Conservation (phyloP, 2,797 vertebrate genomes). For the Spondyliosoma cantharus region DNA sequence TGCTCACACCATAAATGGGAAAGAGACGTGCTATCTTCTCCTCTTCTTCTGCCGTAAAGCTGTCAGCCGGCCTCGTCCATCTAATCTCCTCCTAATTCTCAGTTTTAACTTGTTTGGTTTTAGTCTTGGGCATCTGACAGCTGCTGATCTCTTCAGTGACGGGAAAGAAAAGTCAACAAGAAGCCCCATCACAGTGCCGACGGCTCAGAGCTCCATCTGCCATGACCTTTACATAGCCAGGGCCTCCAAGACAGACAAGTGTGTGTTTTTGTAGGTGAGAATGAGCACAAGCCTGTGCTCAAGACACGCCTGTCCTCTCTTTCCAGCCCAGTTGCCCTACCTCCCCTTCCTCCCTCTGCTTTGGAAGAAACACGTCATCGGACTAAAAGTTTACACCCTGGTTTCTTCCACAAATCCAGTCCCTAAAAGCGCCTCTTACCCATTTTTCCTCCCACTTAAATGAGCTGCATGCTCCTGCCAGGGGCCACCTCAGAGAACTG, state of each 20-base stretch:
- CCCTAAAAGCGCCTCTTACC: slow-evolving; percentile 30
- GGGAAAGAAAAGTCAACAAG: slow-evolving; percentile 41
- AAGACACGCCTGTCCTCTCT: slow-evolving; percentile 80
- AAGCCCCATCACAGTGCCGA: slow-evolving; percentile 36
- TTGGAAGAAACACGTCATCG: slow-evolving; percentile 51
- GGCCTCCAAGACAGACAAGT: slow-evolving; percentile 52
- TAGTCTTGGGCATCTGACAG: slow-evolving; percentile 38
- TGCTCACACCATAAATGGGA: slow-evolving; percentile 18
- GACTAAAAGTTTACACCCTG: slow-evolving; percentile 75
- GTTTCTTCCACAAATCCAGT: slow-evolving; percentile 48
- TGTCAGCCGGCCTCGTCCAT: slow-evolving; percentile 42
- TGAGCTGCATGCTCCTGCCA: slow-evolving; percentile 59
- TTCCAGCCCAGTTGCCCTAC: slow-evolving; percentile 59
- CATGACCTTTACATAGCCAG: slow-evolving; percentile 54
- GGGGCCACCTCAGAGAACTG: slow-evolving; percentile 53
- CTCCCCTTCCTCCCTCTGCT: slow-evolving; percentile 23
- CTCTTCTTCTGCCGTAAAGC: slow-evolving; percentile 40
- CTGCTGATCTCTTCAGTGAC: slow-evolving; percentile 49
- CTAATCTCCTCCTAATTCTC: slow-evolving; percentile 26
- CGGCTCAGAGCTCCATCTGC: slow-evolving; percentile 65
- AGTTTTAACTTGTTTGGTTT: slow-evolving; percentile 37
- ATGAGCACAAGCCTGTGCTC: slow-evolving; percentile 82
- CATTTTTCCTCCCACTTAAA: slow-evolving; percentile 7
- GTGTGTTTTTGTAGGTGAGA: slow-evolving; percentile 43
- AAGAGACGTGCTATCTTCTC: slow-evolving; percentile 42